A percentile compares a stretch with the other conserved stretches of the same genome.
These are phyloP conservation scores for Plumapathes pennacea DNA, from an alignment of 92 coral and sea anemone genomes.

Conservation along the genomic window DNA sequence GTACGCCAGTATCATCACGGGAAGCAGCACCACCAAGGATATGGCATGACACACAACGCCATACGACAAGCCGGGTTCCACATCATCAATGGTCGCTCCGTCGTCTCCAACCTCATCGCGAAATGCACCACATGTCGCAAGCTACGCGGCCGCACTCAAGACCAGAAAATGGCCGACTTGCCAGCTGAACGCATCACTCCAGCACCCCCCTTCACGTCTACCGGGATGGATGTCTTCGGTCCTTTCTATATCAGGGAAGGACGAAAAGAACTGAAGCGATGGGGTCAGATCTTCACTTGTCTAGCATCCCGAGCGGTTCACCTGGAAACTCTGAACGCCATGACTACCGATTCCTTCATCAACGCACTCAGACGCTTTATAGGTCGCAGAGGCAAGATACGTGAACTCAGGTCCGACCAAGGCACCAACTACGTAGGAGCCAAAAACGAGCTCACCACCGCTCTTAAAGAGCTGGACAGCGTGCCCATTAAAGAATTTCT, in stretches of 20 bases:
- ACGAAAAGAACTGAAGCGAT: constrained; percentile 18
- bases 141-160: constrained; percentile 5
- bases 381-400: constrained; percentile 2
- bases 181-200: constrained; percentile 18
- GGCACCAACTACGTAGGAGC: neutral
- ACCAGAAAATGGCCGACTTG: constrained; percentile 23
- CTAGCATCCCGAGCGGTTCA: constrained; percentile 4
- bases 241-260: constrained; percentile 26
- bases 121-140: constrained; percentile 29
- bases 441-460: neutral
- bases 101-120: constrained; percentile 10
- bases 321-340: constrained; percentile 3
- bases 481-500: neutral
- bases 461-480: neutral
- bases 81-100: constrained; percentile 21
- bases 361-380: constrained; percentile 1
- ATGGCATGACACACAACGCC: constrained; percentile 28
- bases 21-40: constrained; percentile 41
- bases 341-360: neutral
- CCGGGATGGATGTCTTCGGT: constrained; percentile 28
- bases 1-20: constrained; percentile 21
- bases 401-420: constrained; percentile 1
- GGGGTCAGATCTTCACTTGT: constrained; percentile 5
- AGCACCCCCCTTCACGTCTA: constrained; percentile 24
- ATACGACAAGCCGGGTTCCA: constrained; percentile 26